A percentile compares a stretch with the other conserved stretches of the same genome.
These are phyloP conservation scores for Syrphus vitripennis DNA, from an alignment of 2,888 invertebrate genomes.

Conservation along the genomic window DNA sequence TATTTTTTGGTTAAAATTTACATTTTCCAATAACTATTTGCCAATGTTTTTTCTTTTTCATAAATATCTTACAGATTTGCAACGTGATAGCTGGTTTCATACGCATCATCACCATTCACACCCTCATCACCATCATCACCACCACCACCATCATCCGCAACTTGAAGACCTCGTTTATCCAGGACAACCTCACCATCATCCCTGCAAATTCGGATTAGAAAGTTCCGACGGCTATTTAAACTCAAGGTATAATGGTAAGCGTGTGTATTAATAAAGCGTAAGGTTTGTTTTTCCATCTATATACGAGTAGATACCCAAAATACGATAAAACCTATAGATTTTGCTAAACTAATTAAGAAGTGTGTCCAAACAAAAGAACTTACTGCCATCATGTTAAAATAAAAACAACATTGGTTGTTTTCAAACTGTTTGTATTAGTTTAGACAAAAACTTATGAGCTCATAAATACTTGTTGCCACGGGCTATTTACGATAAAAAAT, in stretches of 20 bases:
- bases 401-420: neutral
- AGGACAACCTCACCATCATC: constrained; percentile 73
- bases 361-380: constrained; percentile 40
- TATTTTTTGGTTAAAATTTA: no score
- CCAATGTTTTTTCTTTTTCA: no score
- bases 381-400: neutral
- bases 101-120: constrained; percentile 73
- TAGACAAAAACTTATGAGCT: neutral
- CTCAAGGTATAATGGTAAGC: constrained; percentile 81
- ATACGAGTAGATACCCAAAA: constrained; percentile 4
- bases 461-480: constrained; percentile 7
- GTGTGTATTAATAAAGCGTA: constrained; percentile 72
- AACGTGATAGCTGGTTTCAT: constrained; percentile 76
- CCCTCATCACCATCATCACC: constrained; percentile 71
- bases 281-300: constrained; percentile 44
- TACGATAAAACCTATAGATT: constrained; percentile 3
- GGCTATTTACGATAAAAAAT: constrained; percentile 36
- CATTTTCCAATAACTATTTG: neutral
- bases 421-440: constrained; percentile 1
- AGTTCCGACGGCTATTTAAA: constrained; percentile 80
- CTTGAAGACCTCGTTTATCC: constrained; percentile 79
- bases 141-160: constrained; percentile 77
- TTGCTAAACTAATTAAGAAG: constrained; percentile 47
- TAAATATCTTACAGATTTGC: constrained; percentile 73
- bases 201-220: constrained; percentile 79